Evolutionary conservation across 2,888 invertebrate species (phyloP).

Genomic region (Tolmerus cingulatus): DNA sequence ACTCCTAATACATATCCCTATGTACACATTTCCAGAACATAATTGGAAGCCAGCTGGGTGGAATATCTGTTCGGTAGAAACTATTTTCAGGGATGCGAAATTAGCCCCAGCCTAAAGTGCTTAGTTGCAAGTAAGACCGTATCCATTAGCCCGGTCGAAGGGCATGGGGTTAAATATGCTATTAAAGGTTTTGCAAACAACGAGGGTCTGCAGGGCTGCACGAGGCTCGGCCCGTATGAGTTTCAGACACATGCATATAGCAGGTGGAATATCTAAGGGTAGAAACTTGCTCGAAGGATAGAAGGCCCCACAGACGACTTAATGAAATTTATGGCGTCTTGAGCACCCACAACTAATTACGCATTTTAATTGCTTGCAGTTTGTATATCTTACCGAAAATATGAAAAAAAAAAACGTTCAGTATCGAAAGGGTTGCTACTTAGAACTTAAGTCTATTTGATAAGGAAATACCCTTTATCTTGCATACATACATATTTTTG

Average conservation of each 20-base stretch:
- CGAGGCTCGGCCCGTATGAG: neutral
- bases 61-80: neutral
- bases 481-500: too few relatives aligned
- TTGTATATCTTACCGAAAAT: slow-evolving; percentile 11
- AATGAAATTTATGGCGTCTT: slow-evolving; percentile 51
- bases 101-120: slow-evolving; percentile 36
- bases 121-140: slow-evolving; percentile 28
- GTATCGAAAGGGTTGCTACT: neutral
- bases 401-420: neutral
- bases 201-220: neutral
- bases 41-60: neutral
- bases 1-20: too few relatives aligned
- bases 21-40: neutral
- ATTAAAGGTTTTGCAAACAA: slow-evolving; percentile 37
- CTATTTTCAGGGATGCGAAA: slow-evolving; percentile 23
- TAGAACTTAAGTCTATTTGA: neutral
- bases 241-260: slow-evolving; percentile 7
- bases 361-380: slow-evolving; percentile 51
- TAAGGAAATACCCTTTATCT: neutral
- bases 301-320: slow-evolving; percentile 38
- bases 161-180: slow-evolving; percentile 40
- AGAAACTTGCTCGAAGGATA: slow-evolving; percentile 24
- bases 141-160: slow-evolving; percentile 39
- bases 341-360: slow-evolving; percentile 51
- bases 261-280: neutral